A percentile compares a stretch with the other conserved stretches of the same genome.
Conservation (phyloP, 1,140 invertebrate genomes). For the Zeugodacus cucurbitae region DNA sequence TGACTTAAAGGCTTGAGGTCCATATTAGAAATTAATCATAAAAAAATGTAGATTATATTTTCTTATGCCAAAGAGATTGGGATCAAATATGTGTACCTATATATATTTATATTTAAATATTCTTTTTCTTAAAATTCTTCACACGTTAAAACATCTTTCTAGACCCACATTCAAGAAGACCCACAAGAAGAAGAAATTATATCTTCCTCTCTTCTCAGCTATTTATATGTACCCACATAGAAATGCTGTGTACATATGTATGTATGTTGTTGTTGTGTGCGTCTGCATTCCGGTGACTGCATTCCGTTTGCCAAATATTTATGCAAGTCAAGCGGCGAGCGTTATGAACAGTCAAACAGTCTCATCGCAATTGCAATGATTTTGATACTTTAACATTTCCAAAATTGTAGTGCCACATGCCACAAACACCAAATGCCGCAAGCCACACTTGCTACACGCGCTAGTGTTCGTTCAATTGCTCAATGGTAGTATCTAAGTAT, state of each 20-base stretch:
- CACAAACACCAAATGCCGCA: conserved; percentile 37
- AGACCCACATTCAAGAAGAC: no score
- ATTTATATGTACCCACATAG: no score
- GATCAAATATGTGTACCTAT: no score
- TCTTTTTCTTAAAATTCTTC: not conserved
- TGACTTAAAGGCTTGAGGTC: no score
- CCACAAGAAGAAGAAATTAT: no score
- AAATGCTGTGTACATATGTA: not conserved
- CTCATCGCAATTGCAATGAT: conserved; percentile 65
- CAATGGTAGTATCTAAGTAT: not conserved
- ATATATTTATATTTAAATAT: not conserved
- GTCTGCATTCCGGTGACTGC: not conserved
- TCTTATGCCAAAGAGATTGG: no score
- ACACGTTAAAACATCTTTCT: no score
- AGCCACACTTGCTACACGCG: conserved; percentile 7
- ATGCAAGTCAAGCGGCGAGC: conserved; percentile 64
- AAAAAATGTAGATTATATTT: no score
- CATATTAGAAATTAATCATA: no score
- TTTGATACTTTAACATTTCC: conserved; percentile 66
- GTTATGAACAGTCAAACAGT: conserved; percentile 66
- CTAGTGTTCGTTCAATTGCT: not conserved
- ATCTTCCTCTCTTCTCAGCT: no score
- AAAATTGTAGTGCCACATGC: conserved; percentile 48
- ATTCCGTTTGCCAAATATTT: conserved; percentile 53
- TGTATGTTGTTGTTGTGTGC: not conserved